A percentile compares a stretch with the other conserved stretches of the same genome.
Evolutionary conservation across 1,140 invertebrate genomes (phyloP).

Genomic region (Platyscapa corneri): DNA sequence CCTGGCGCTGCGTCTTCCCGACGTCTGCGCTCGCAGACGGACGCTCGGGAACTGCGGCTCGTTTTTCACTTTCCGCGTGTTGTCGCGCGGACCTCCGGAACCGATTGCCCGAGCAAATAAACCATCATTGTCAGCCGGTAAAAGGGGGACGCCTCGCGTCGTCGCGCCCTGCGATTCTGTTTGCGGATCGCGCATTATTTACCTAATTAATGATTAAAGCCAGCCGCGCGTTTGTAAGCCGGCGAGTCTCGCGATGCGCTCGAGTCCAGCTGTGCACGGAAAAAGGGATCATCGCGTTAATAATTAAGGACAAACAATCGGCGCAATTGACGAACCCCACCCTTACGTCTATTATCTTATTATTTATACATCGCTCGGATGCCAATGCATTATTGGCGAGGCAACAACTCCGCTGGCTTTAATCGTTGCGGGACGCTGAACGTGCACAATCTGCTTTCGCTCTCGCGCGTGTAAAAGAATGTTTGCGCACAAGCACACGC

Average conservation of each 20-base stretch:
- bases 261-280: neutral
- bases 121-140: too few relatives aligned
- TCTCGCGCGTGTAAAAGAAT: neutral
- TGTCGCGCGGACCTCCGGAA: constrained; percentile 1
- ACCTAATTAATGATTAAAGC: constrained; percentile 28
- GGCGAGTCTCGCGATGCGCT: neutral
- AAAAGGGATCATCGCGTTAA: constrained; percentile 10
- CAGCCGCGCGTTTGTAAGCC: neutral
- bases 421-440: neutral
- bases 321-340: neutral
- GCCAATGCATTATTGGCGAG: neutral
- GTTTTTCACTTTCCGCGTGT: constrained; percentile 29
- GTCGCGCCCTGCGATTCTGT: neutral
- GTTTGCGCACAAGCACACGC: neutral
- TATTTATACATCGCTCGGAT: neutral
- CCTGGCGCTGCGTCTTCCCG: constrained; percentile 46
- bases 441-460: neutral
- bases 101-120: constrained; percentile 25
- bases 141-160: neutral
- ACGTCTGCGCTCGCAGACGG: neutral
- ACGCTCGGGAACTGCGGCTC: constrained; percentile 1
- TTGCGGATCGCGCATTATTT: constrained; percentile 33
- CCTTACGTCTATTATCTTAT: constrained; percentile 27
- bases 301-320: constrained; percentile 36
- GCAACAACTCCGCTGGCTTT: neutral